These are phyloP conservation scores for Drosophila athabasca DNA, from an alignment of 1,140 invertebrate species.

Conservation along the genomic window DNA sequence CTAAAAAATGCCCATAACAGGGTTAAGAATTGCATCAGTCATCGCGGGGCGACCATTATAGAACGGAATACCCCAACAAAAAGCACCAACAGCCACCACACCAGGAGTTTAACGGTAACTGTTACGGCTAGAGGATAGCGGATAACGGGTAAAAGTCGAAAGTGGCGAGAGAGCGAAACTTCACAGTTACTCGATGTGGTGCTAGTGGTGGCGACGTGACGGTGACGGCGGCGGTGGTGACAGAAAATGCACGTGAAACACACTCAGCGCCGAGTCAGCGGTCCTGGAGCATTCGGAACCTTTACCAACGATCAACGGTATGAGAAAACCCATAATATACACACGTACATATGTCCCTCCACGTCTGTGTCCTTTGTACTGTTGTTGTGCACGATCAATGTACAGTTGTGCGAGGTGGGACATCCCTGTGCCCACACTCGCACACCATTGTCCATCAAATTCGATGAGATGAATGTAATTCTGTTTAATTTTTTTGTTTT, in stretches of 20 bases:
- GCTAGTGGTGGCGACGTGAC: constrained; percentile 46
- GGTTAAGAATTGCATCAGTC: constrained; percentile 59
- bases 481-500: constrained; percentile 13
- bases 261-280: constrained; percentile 82
- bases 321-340: constrained; percentile 32
- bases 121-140: no score
- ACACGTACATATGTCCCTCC: constrained; percentile 5
- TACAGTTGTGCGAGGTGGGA: constrained; percentile 19
- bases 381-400: constrained; percentile 51
- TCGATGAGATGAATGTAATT: constrained; percentile 41
- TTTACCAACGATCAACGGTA: constrained; percentile 83
- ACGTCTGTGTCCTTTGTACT: constrained; percentile 41
- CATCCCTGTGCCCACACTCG: not conserved
- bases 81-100: constrained; percentile 26
- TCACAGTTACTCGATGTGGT: constrained; percentile 57
- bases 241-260: constrained; percentile 83
- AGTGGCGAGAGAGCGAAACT: constrained; percentile 24
- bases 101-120: constrained; percentile 19
- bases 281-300: constrained; percentile 83
- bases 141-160: not conserved
- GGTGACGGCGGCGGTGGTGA: constrained; percentile 45
- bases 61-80: constrained; percentile 2
- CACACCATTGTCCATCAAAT: constrained; percentile 26
- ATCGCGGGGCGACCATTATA: constrained; percentile 45
- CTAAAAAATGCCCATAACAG: constrained; percentile 57